Evolutionary conservation across 2,888 invertebrate genomes (phyloP), one percentile per base, ranked within the genome.

Genomic region (Dilophus febrilis): DNA sequence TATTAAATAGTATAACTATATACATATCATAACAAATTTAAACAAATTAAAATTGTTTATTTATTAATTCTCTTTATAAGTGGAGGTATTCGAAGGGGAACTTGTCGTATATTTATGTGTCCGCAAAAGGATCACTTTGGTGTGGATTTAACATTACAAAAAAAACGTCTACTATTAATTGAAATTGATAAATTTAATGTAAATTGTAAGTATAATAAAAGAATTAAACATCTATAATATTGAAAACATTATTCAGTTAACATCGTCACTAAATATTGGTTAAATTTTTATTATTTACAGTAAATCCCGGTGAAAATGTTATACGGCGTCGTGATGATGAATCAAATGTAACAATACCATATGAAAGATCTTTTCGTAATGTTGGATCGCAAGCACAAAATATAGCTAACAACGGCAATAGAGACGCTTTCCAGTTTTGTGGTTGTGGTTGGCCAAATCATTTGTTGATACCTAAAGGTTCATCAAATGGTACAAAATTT

Each of bases 281-380:
- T 10, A 12, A 29, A 29, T 10, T 36, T 12, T 19, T 29, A 12
- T 12, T 35, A 18, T 10, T n/a, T 29, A 29, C 58, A 85, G 84
- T 87, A 48, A 65, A 65, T 35, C 68, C 75, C 4, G 83, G 83
- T 5, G 60, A 61, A 47, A 83, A 79, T 56, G 71, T 66, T 0
- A 68, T 88, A 40, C 67, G 65, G 0, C 74, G 80, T 8, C 57
- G 61, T 29, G 84, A 84, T 3, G 55, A 63, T 1, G 72, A 80
- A 12, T 85, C 86, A 0, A 75, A 80, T 1, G 77, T 88, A 26
- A 86, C 85, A 10, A 80, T 85, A 53, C 84, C 85, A 1, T 84
- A 77, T 57, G 83, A 82, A 55, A 68, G 77, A 40, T 82, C 82
- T 3, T 88, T 85, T 74, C 71, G 79, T 5, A 70, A 74, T 50